Conservation (phyloP, 2,113 vertebrate genomes). For the Camelus bactrianus region DNA sequence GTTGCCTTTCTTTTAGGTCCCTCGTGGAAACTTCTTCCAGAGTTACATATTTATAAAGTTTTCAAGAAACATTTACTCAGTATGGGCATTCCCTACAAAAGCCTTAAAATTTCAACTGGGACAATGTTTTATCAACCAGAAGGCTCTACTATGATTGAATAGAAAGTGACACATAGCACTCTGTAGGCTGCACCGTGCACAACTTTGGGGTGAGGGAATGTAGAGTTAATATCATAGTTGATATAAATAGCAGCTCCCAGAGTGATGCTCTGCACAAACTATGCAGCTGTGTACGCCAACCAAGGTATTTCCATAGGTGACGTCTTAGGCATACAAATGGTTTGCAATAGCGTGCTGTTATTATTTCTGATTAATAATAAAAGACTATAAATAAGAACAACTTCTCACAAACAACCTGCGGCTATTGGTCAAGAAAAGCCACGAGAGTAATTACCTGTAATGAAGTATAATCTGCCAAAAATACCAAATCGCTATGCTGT, state of each 20-base stretch:
- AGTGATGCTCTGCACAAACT: fast-evolving
- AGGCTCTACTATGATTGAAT: not conserved
- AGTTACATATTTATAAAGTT: not conserved
- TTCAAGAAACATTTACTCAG: not conserved
- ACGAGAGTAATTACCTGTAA: not conserved
- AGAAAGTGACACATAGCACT: not conserved
- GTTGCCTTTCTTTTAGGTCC: not conserved
- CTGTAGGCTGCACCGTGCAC: not conserved
- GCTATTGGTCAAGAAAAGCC: not conserved
- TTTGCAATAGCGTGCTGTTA: not conserved
- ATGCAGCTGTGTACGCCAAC: not conserved
- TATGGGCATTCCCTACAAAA: not conserved
- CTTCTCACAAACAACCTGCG: not conserved
- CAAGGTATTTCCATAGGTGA: not conserved
- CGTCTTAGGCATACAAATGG: not conserved
- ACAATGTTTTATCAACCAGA: not conserved
- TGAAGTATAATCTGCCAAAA: not conserved
- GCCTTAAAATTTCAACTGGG: not conserved
- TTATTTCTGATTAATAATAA: not conserved
- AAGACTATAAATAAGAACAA: not conserved
- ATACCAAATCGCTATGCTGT: not conserved
- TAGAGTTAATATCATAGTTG: not conserved
- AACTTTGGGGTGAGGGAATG: not conserved
- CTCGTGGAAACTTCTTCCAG: not conserved
- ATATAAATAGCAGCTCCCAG: not conserved